phyloP scores from a whole-genome alignment of 2,113 vertebrate species.

The Corythornis vintsioides region DNA sequence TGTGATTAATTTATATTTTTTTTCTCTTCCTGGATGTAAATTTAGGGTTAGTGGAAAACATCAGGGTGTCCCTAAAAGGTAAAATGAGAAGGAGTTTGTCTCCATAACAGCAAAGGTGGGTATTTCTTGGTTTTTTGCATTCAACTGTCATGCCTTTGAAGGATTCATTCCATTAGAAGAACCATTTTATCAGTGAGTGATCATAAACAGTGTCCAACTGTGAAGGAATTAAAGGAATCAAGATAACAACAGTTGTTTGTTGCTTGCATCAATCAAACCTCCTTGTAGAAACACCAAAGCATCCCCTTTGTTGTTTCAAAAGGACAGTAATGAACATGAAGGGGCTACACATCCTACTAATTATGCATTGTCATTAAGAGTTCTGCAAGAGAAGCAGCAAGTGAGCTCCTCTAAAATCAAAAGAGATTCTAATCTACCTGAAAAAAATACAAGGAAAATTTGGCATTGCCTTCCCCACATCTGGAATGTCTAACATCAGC shows the following conservation, averaged over 20 bases:
- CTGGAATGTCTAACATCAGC: fast-evolving
- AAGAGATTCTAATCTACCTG: fast-evolving
- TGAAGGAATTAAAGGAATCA: not conserved
- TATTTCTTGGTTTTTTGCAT: not conserved
- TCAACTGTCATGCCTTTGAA: not conserved
- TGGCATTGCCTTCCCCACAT: not conserved
- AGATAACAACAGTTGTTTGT: not conserved
- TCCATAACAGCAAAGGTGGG: not conserved
- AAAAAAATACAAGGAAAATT: not conserved
- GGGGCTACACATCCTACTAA: not conserved
- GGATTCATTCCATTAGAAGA: not conserved
- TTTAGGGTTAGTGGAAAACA: not conserved
- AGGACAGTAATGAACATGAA: not conserved
- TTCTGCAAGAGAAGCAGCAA: not conserved
- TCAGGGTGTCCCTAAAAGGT: too few species aligned
- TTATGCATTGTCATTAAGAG: not conserved
- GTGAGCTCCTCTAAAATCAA: not conserved
- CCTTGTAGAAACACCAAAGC: not conserved
- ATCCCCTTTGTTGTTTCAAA: not conserved
- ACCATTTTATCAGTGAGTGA: not conserved
- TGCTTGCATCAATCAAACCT: not conserved
- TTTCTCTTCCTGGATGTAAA: not conserved
- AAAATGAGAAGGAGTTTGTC: not conserved
- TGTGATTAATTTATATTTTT: too few species aligned
- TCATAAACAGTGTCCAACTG: not conserved